These are phyloP conservation scores for Spheniscus mendiculus DNA, from an alignment of 2,113 vertebrate genomes.

Conservation along the genomic window DNA sequence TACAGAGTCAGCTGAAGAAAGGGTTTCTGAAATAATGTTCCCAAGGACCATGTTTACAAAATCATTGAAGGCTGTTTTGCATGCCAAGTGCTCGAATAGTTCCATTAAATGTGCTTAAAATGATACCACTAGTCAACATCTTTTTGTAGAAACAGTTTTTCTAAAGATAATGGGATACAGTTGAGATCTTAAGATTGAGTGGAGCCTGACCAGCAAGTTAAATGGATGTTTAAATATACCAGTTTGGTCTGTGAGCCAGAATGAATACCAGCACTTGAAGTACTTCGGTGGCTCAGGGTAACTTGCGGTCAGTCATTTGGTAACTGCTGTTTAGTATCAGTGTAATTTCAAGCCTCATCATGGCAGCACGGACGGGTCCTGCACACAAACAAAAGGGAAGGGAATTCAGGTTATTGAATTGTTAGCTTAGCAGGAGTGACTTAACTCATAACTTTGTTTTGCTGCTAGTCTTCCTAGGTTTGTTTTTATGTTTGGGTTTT, in stretches of 20 bases:
- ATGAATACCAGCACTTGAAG: not conserved
- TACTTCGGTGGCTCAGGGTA: not conserved
- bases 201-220: not conserved
- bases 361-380: rapidly evolving
- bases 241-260: not conserved
- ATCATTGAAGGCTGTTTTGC: not conserved
- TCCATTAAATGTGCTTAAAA: not conserved
- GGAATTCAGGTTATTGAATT: not conserved
- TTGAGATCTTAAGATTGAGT: not conserved
- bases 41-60: not conserved
- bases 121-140: not conserved
- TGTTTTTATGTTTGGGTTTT: not conserved
- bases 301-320: rapidly evolving
- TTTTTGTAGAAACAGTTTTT: not conserved
- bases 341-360: not conserved
- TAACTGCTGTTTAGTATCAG: not conserved
- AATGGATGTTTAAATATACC: not conserved
- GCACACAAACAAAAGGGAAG: not conserved
- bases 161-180: not conserved
- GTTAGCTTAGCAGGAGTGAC: not conserved
- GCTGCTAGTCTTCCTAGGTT: not conserved
- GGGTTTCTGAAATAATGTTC: not conserved
- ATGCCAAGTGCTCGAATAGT: not conserved
- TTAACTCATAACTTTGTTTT: not conserved
- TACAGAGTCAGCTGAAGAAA: not conserved